Evolutionary conservation across 2,888 invertebrate genomes (phyloP).

Genomic region (Hesperia comma): DNA sequence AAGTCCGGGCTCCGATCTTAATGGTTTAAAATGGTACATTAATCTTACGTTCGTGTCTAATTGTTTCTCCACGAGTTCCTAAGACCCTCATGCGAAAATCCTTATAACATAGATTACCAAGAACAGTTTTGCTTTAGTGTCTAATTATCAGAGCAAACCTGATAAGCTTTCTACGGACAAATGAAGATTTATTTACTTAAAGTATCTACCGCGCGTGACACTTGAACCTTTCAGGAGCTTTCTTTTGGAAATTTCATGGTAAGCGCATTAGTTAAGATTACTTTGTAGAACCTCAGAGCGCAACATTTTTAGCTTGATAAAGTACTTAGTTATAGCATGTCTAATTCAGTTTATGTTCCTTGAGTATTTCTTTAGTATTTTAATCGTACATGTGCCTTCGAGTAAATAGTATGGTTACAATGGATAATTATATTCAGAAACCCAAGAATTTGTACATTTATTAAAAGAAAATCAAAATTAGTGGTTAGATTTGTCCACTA

Average conservation of each 20-base stretch:
- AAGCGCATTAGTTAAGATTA: background rate
- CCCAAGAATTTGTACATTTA: no score
- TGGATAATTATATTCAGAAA: no score
- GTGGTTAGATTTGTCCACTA: no score
- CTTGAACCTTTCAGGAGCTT: background rate
- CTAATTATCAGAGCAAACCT: background rate
- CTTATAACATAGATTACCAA: slow-evolving; percentile 10
- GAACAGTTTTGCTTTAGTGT: slow-evolving; percentile 12
- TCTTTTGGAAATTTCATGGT: background rate
- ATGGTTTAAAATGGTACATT: slow-evolving; percentile 12
- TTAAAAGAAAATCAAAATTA: no score
- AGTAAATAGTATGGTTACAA: no score
- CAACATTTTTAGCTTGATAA: background rate
- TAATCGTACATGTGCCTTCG: no score
- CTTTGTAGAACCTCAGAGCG: background rate
- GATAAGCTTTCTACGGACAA: background rate
- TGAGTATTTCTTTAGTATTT: no score
- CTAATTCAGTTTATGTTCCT: no score
- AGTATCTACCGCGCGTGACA: background rate
- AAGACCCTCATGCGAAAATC: slow-evolving; percentile 8
- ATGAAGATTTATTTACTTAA: slow-evolving; percentile 1
- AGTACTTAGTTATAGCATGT: background rate
- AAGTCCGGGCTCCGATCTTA: slow-evolving; percentile 17
- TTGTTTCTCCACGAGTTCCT: slow-evolving; percentile 14
- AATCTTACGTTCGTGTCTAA: slow-evolving; percentile 10